Evolutionary conservation across 2,888 invertebrate species (phyloP), one percentile per base, ranked within the genome.

Genomic region (Lithodes maja): DNA sequence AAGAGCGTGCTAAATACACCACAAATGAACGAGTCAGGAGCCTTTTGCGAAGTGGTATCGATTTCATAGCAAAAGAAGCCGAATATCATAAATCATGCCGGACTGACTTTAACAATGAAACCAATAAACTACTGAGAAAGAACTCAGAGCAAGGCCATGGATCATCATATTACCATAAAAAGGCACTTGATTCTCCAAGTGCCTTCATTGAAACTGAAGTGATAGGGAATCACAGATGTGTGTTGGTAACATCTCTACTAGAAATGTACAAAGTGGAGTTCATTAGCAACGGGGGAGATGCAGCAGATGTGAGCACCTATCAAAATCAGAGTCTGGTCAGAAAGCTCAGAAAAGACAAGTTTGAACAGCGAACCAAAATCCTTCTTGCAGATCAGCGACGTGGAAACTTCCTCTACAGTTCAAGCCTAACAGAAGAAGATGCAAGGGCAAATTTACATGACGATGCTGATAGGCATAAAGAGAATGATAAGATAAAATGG

Each of bases 361-460:
- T 74, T 74, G 74, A n/a, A 74, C 74, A 5, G 12, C 5, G 61
- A 61, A 12, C 12, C 12, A 7, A 7, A 7, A 12, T 61, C 61
- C 7, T n/a, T 74, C 5, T n/a, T 33, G 33, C n/a, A 17, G 74
- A 74, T 3, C 5, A 74, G 74, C 74, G 15, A n/a, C 5, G 74
- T 15, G 74, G 77, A 17, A 77, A 77, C 49, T 9, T 77, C 3
- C 3, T 77, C 3, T 77, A 49, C 15, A 77, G 49, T 77, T 77
- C 77, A 77, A 50, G 5, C 49, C 33, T 77, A 15, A 17, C 77
- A 77, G 77, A 77, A 77, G 74, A 74, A 74, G 74, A 74, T 74
- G 15, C 74, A 74, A 7, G 3, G 17, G 3, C 77, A 77, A 77
- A 15, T 49, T 77, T 77, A 5, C 3, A 3, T 77, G 77, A 74